Evolutionary conservation across 2,888 invertebrate species (phyloP), one percentile per base, ranked within the genome.

Genomic region (Coenonympha glycerion): DNA sequence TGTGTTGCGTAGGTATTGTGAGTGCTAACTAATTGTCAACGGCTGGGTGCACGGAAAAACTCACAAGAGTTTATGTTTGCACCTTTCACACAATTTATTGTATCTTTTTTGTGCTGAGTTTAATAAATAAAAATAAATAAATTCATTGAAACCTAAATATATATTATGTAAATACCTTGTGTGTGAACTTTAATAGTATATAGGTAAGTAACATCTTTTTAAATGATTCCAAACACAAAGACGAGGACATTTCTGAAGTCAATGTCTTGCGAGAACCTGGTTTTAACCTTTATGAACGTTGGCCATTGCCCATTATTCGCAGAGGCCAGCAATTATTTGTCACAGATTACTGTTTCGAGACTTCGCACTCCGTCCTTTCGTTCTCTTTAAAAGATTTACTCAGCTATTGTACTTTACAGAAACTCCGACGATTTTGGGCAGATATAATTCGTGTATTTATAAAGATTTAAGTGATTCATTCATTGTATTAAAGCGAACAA

Each of bases 211-310:
- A 39, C 40, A 26, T 40, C 26, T 34, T 3, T 39, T 24, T 39
- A 39, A 11, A 28, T 21, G 9, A 47, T 28, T 37, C 30, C 19
- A 47, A 39, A 26, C 18, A 21, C 21, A 30, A 24, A 22, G 33
- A 28, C 36, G 34, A 48, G 33, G 40, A 30, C 45, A 49, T 24
- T 34, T 39, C 47, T 36, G 39, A 55, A 40, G 40, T 41, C 47
- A 47, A 40, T 40, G 46, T 26, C 51, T 51, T 41, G 56, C 57
- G 50, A 58, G 55, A 60, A 61, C 60, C 64, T 57, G 56, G 62
- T 68, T n/a, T n/a, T 71, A 61, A 72, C 74, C 70, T 72, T 73
- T 71, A 52, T 56, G 66, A 65, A 65, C 49, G 61, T 57, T 58
- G 55, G 51, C 55, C 55, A 60, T 57, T 58, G 55, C 50, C 55